phyloP scores from a whole-genome alignment of 2,888 invertebrate genomes.

The Onthophagus sagittarius region DNA sequence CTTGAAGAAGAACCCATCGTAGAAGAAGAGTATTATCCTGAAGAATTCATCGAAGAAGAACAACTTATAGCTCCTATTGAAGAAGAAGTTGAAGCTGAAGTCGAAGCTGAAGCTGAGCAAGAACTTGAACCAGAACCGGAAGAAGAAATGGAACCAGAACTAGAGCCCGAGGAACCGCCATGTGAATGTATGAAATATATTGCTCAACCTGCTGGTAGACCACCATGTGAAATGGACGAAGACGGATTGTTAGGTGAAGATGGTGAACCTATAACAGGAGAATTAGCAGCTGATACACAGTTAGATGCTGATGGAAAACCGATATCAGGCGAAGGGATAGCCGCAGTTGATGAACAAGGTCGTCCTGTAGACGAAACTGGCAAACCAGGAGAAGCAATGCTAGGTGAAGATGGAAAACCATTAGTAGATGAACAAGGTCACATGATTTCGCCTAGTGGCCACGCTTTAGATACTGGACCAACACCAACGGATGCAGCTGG shows the following conservation, averaged over 20 bases:
- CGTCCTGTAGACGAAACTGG: neutral
- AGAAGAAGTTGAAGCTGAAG: slow-evolving; percentile 7
- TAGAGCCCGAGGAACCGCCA: too few species aligned
- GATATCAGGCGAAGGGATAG: neutral
- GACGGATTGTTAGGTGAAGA: too few species aligned
- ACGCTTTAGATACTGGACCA: neutral
- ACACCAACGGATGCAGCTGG: neutral
- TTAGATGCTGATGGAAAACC: neutral
- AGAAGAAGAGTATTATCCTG: too few species aligned
- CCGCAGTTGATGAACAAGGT: neutral
- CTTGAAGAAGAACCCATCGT: too few species aligned
- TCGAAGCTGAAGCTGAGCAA: neutral
- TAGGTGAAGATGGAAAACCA: neutral
- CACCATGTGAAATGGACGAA: too few species aligned
- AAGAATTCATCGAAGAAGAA: too few species aligned
- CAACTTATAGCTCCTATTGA: neutral
- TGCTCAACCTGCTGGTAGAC: too few species aligned
- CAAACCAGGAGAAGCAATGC: neutral
- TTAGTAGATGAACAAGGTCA: neutral
- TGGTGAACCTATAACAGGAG: too few species aligned
- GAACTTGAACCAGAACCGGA: neutral
- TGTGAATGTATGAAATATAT: too few species aligned
- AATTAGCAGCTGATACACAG: too few species aligned
- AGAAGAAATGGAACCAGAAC: neutral
- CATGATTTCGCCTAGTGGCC: neutral